Evolutionary conservation across 2,888 invertebrate species (phyloP).

Genomic region (Mayetiola destructor): DNA sequence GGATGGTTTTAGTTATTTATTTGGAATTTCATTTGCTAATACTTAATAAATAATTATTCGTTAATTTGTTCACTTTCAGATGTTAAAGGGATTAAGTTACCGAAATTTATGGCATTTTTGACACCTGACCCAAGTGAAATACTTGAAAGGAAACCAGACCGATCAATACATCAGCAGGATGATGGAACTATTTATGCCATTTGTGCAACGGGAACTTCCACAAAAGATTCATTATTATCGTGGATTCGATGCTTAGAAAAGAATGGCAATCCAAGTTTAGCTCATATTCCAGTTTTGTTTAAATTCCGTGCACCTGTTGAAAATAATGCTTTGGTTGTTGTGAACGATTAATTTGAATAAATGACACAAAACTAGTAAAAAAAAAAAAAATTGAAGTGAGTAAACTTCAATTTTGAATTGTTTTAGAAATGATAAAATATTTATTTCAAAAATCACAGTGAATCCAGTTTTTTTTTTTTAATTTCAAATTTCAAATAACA

Average conservation of each 20-base stretch:
- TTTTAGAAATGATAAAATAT: no score
- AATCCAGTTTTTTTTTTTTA: background rate
- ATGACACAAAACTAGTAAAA: background rate
- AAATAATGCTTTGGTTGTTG: background rate
- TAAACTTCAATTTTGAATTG: background rate
- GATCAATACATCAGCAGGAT: slow-evolving; percentile 78
- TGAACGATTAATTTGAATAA: background rate
- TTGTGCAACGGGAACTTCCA: slow-evolving; percentile 82
- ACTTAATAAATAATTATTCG: background rate
- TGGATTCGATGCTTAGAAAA: slow-evolving; percentile 74
- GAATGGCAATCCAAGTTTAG: slow-evolving; percentile 56
- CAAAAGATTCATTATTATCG: slow-evolving; percentile 80
- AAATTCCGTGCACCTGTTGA: slow-evolving; percentile 45
- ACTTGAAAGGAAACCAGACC: slow-evolving; percentile 34
- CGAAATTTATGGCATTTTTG: slow-evolving; percentile 31
- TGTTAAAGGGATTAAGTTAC: slow-evolving; percentile 51
- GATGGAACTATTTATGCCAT: slow-evolving; percentile 79
- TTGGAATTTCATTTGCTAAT: slow-evolving; percentile 7
- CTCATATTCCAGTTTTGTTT: slow-evolving; percentile 70
- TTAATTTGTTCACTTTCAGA: slow-evolving; percentile 37
- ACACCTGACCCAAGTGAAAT: slow-evolving; percentile 26
- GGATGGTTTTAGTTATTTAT: background rate
- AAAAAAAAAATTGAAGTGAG: background rate
- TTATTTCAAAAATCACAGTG: slow-evolving; percentile 9
- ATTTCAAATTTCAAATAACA: background rate